These are phyloP conservation scores for Tetrao urogallus DNA, from an alignment of 2,113 vertebrate genomes.

Conservation along the genomic window DNA sequence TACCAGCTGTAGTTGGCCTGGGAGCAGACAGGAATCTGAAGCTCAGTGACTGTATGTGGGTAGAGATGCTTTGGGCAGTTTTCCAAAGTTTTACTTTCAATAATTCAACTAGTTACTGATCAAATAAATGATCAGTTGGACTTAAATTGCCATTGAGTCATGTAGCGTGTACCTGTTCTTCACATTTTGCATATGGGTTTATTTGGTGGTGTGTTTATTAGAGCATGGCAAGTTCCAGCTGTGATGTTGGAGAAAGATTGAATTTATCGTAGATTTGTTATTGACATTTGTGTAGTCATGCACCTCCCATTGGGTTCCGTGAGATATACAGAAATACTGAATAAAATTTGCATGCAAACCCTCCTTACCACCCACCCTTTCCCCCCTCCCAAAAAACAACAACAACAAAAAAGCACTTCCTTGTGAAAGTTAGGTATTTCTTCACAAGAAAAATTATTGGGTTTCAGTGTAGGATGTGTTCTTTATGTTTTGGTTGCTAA, in stretches of 20 bases:
- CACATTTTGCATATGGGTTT: neutral
- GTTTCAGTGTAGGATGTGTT: neutral
- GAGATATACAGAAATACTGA: conserved; percentile 27
- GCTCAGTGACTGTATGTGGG: neutral
- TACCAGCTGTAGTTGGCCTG: neutral
- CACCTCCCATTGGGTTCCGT: conserved; percentile 11
- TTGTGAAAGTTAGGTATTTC: neutral
- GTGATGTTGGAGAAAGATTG: conserved; percentile 15
- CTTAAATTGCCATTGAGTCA: neutral
- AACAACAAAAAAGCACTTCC: neutral
- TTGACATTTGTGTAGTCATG: conserved; percentile 10
- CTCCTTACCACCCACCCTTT: too few relatives aligned
- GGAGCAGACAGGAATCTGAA: neutral
- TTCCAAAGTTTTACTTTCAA: neutral
- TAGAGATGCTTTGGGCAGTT: neutral
- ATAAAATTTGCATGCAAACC: conserved; percentile 31
- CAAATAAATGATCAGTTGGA: neutral
- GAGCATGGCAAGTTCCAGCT: conserved; percentile 14
- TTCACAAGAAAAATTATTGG: neutral
- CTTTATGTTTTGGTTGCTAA: neutral
- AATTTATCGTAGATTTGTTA: conserved; percentile 26
- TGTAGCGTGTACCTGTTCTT: neutral
- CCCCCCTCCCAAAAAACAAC: too few relatives aligned
- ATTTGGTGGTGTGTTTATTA: conserved; percentile 46
- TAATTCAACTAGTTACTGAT: neutral